phyloP scores from a whole-genome alignment of 1,140 invertebrate genomes.

The Alviniconcha marisindica region DNA sequence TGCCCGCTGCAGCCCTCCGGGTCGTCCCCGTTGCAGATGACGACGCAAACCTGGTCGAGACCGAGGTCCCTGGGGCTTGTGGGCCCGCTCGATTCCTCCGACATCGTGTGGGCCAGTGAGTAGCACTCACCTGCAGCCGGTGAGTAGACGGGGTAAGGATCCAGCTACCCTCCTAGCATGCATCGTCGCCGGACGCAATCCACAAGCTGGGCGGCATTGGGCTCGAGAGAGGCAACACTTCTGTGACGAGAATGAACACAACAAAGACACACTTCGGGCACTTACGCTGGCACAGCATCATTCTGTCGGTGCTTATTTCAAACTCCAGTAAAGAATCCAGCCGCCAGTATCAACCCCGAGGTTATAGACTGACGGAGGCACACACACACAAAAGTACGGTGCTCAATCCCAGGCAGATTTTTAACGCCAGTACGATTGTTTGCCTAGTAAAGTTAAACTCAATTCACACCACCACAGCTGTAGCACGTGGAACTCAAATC shows the following conservation, averaged over 20 bases:
- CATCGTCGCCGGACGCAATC: too few species aligned
- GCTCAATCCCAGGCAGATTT: too few species aligned
- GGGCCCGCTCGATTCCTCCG: constrained; percentile 47
- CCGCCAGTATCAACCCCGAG: too few species aligned
- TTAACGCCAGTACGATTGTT: too few species aligned
- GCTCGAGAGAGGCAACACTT: not conserved
- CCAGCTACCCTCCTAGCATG: not conserved
- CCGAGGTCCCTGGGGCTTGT: not conserved
- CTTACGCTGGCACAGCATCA: not conserved
- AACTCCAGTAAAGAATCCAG: too few species aligned
- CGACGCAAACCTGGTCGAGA: constrained; percentile 19
- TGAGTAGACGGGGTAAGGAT: not conserved
- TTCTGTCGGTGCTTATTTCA: too few species aligned
- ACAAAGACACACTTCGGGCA: not conserved
- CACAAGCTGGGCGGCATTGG: not conserved
- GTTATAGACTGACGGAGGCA: too few species aligned
- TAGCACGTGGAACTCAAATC: too few species aligned
- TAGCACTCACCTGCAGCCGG: constrained; percentile 21
- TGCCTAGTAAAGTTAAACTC: too few species aligned
- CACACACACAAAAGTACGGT: too few species aligned
- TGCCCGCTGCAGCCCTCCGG: not conserved
- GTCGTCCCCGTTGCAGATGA: constrained; percentile 21
- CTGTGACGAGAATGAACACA: not conserved
- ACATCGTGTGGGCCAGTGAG: constrained; percentile 35
- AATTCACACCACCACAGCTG: too few species aligned